phyloP scores from a whole-genome alignment of 2,113 vertebrate species.

The Fukomys damarensis region DNA sequence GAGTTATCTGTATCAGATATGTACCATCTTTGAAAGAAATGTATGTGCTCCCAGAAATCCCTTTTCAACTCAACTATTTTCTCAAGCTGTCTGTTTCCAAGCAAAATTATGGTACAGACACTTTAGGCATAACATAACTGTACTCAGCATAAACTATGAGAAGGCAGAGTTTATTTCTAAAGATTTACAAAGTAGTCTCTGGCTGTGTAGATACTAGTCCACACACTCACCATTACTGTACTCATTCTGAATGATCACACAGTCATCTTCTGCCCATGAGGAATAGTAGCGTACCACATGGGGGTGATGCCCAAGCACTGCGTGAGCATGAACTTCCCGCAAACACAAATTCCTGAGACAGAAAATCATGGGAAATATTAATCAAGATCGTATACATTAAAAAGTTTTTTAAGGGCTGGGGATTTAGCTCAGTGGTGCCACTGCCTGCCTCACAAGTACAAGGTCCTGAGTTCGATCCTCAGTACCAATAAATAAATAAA shows the following conservation, averaged over 20 bases:
- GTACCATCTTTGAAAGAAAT: neutral
- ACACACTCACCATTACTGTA: constrained; percentile 94
- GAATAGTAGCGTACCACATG: constrained; percentile 99
- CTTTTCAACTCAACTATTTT: neutral
- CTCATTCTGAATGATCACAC: constrained; percentile 98
- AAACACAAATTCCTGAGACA: constrained; percentile 91
- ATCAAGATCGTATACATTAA: neutral
- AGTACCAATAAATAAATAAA: no score
- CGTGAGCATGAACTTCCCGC: constrained; percentile 96
- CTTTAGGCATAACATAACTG: neutral
- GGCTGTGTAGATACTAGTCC: rapidly evolving
- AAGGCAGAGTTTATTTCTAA: neutral
- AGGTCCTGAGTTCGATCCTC: no score
- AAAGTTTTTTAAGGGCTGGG: neutral
- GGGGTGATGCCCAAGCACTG: constrained; percentile 96
- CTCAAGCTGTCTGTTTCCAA: neutral
- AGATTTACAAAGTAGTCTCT: neutral
- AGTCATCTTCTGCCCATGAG: constrained; percentile 94
- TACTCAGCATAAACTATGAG: neutral
- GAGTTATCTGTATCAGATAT: neutral
- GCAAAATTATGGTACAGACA: neutral
- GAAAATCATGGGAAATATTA: neutral
- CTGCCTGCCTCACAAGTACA: no score
- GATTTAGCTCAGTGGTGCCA: no score
- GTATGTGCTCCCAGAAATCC: neutral